Evolutionary conservation across 1,140 invertebrate genomes (phyloP).

Genomic region (Penaeus vannamei): DNA sequence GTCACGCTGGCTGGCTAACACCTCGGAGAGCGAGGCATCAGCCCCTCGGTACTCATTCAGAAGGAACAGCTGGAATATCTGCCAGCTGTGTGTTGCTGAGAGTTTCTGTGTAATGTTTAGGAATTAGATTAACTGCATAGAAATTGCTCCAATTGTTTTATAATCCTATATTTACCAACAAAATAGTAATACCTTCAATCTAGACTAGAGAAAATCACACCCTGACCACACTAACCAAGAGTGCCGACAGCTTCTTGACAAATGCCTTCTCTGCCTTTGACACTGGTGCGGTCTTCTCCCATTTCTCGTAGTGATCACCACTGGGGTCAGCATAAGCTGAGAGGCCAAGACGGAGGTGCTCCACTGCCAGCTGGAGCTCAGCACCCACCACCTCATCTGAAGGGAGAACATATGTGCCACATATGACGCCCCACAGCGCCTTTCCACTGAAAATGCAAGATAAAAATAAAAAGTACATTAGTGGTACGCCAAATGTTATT

Average conservation of each 20-base stretch:
- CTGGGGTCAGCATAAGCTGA: conserved; percentile 35
- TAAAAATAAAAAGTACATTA: not conserved
- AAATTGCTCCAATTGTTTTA: too few species aligned
- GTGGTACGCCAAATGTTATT: not conserved
- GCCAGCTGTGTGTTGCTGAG: too few species aligned
- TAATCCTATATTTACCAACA: too few species aligned
- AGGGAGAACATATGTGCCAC: conserved; percentile 57
- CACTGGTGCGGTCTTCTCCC: conserved; percentile 38
- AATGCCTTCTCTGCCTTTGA: conserved; percentile 45
- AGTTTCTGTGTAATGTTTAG: too few species aligned
- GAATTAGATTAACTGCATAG: too few species aligned
- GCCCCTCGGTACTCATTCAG: conserved; percentile 50
- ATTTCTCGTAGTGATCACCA: conserved; percentile 36
- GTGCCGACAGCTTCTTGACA: conserved; percentile 48
- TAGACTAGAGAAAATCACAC: too few species aligned
- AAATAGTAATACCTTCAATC: too few species aligned
- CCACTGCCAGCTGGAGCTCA: conserved; percentile 45
- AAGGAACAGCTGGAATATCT: conserved; percentile 16
- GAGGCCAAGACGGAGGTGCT: conserved; percentile 41
- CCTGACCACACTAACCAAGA: conserved; percentile 40
- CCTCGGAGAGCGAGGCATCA: conserved; percentile 38
- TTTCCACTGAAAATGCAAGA: conserved; percentile 46
- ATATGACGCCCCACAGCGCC: conserved; percentile 59
- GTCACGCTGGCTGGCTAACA: conserved; percentile 53
- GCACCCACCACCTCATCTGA: conserved; percentile 56